Evolutionary conservation across 2,113 vertebrate genomes (phyloP), one percentile per base, ranked within the genome.

Genomic region (Vulpes ferrilata): DNA sequence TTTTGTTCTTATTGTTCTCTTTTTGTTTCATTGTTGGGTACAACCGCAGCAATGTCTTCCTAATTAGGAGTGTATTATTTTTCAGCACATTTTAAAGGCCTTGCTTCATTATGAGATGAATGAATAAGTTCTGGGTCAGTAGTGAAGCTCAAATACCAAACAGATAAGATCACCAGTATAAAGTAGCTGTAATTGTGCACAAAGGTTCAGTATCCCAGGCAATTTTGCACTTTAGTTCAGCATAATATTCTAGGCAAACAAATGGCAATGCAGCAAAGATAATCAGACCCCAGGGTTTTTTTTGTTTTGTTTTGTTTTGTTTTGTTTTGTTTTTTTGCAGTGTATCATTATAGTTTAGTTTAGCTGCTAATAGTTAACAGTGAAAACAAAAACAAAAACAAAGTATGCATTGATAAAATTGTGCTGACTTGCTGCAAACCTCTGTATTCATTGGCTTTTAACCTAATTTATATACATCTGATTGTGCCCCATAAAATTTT

Each of bases 361-460:
- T 97, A 92, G n/a, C 25, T 95, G 12, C 4, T 96, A 73, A 97
- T 84, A 94, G 7, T 95, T 79, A 97, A 93, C 2, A 91, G 51
- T 76, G 93, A 93, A 2, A 92, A 81, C 51, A 85, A 0, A 60
- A 64, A 65, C 12, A 60, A 48, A 43, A 73, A 43, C 43, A 67
- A 94, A 83, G 3, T 59, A 94, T 48, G 82, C 55, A 83, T n/a
- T 97, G 22, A 62, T 93, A 97, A 98, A 93, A 97, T 90, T 27
- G n/a, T 96, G 23, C 84, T 96, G 82, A 96, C 71, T 43, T 4
- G 60, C 30, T 65, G 25, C 48, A 89, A 43, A 25, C 20, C 23
- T 98, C 12, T 22, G 11, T 79, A 71, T 65, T 71, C 57, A 7
- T 65, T 76, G 94, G 23, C 2, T 97, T 98, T 96, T 96, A 97